These are phyloP conservation scores for Andrena bucephala DNA, from an alignment of 2,888 invertebrate genomes.

Conservation along the genomic window DNA sequence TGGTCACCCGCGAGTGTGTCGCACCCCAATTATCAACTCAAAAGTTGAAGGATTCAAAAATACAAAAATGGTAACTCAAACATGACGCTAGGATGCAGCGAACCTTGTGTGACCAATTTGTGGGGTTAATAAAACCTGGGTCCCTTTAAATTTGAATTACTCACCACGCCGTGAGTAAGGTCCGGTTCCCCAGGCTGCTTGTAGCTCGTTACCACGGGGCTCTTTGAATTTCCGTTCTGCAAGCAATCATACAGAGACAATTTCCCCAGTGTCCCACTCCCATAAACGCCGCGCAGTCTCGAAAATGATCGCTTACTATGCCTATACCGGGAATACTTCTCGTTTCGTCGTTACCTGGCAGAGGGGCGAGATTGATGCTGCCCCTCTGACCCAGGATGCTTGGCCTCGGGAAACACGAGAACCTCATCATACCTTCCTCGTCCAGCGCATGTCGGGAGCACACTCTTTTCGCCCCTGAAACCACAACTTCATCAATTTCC, in stretches of 20 bases:
- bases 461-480: slow-evolving; percentile 60
- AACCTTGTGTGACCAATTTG: too few relatives aligned
- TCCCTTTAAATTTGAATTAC: slow-evolving; percentile 40
- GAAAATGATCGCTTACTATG: slow-evolving; percentile 30
- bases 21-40: too few relatives aligned
- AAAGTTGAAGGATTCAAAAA: too few relatives aligned
- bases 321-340: slow-evolving; percentile 65
- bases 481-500: background rate
- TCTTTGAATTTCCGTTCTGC: slow-evolving; percentile 76
- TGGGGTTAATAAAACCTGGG: background rate
- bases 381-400: slow-evolving; percentile 81
- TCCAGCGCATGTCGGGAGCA: slow-evolving; percentile 65
- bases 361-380: slow-evolving; percentile 79
- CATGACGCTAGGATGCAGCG: too few relatives aligned
- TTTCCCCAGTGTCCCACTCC: background rate
- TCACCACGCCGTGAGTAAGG: slow-evolving; percentile 73
- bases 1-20: too few relatives aligned
- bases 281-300: background rate
- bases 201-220: slow-evolving; percentile 78
- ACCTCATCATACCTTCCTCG: slow-evolving; percentile 76
- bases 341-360: slow-evolving; percentile 74
- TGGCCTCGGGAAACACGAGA: slow-evolving; percentile 81
- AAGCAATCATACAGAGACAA: background rate
- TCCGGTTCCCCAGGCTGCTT: slow-evolving; percentile 77
- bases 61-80: too few relatives aligned